Evolutionary conservation across 1,140 invertebrate genomes (phyloP), one percentile per base, ranked within the genome.

Genomic region (Anastatus disparis): DNA sequence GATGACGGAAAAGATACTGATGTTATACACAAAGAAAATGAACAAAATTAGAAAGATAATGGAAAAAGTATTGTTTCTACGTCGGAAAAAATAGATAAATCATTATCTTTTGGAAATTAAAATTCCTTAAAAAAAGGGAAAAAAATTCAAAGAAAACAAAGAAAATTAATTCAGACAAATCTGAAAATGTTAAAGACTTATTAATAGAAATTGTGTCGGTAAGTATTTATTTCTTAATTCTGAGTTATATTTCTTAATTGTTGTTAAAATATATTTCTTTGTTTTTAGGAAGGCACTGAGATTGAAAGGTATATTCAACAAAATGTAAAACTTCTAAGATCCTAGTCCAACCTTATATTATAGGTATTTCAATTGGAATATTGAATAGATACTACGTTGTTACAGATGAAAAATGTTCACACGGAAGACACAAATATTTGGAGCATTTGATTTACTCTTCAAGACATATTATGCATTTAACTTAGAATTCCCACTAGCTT

Each of bases 381-480:
- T 10, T 10, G 12, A 10, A 50, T 35, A 4, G 31, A 29, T 56
- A 35, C 38, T 53, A 27, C 13, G 22, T 56, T 7, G 2, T 35
- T 8, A 29, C n/a, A 9, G 53, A 56, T 20, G 12, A 56, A 35
- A 12, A 20, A 9, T 26, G 26, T 56, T 17, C 17, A 22, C n/a
- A 22, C 7, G 17, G 53, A 38, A 56, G 20, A 17, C n/a, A 3
- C 9, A 31, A 6, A 20, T 56, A 20, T 20, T 31, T 2, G 15
- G 22, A 35, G 22, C 53, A 27, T 35, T 56, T 8, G 53, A 56
- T 56, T 56, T 56, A 22, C 31, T 56, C 8, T 56, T 56, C 20
- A 56, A 56, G 26, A 38, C 26, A 35, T 56, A 35, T 56, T 38
- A 35, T 38, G 13, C 17, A 2, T 56, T 56, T 38, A 56, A 56